Percentiles rank a stretch among this genome's conserved stretches.
phyloP scores from a whole-genome alignment of 2,797 vertebrate species.

The Limnodromus scolopaceus region DNA sequence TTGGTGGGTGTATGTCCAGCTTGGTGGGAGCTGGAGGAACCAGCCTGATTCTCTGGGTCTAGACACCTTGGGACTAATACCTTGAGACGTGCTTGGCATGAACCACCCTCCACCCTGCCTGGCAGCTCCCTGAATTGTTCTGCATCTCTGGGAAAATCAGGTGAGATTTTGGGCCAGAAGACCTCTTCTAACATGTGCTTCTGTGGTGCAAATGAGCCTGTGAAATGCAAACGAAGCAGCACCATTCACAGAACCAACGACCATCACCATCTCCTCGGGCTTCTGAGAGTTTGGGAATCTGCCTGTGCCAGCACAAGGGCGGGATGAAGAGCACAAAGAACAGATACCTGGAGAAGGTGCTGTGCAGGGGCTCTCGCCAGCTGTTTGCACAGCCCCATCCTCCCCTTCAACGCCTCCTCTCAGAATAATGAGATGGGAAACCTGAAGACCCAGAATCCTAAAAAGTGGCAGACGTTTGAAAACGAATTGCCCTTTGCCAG shows the following conservation, averaged over 20 bases:
- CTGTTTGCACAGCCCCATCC: neutral
- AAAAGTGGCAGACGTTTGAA: neutral
- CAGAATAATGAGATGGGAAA: neutral
- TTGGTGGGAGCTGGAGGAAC: neutral
- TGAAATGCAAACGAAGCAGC: neutral
- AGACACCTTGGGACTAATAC: neutral
- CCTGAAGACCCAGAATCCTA: neutral
- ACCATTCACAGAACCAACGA: neutral
- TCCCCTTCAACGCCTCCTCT: neutral
- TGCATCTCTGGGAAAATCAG: neutral
- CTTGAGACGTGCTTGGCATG: neutral
- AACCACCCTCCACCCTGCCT: neutral
- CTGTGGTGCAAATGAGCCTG: neutral
- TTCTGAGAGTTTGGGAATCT: neutral
- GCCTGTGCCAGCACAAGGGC: neutral
- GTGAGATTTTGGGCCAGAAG: neutral
- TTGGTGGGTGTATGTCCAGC: neutral
- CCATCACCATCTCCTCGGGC: neutral
- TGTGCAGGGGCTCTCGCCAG: neutral
- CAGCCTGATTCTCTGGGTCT: neutral
- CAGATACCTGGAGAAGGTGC: neutral
- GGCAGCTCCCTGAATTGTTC: neutral
- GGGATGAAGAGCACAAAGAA: neutral
- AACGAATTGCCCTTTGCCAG: neutral
- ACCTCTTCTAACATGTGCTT: neutral